Evolutionary conservation across 92 coral and sea anemone species (phyloP).

Genomic region (Porites evermanni): DNA sequence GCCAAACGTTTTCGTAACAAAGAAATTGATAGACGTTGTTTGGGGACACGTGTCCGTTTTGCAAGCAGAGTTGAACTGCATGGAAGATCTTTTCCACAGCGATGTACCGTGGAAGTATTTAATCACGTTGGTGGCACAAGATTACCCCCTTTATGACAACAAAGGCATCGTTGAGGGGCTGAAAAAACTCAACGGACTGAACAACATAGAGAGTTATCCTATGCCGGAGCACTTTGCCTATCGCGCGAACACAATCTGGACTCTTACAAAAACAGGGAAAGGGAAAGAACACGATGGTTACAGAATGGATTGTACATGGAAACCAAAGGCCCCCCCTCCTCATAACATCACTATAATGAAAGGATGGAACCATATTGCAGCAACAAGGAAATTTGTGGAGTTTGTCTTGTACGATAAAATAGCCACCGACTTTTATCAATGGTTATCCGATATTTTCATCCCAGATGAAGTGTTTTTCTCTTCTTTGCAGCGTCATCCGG

Average conservation of each 20-base stretch:
- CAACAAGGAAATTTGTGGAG: conserved; percentile 47
- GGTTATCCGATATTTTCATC: conserved; percentile 46
- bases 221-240: conserved; percentile 13
- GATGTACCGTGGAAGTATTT: conserved; percentile 71
- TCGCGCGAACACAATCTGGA: conserved; percentile 14
- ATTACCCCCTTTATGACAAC: conserved; percentile 76
- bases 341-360: conserved; percentile 49
- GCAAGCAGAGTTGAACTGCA: conserved; percentile 66
- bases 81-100: conserved; percentile 60
- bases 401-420: conserved; percentile 34
- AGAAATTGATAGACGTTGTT: conserved; percentile 34
- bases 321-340: conserved; percentile 43
- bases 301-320: neutral
- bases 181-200: conserved; percentile 47
- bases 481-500: conserved; percentile 54
- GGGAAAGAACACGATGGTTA: conserved; percentile 15
- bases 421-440: conserved; percentile 55
- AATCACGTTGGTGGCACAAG: conserved; percentile 72
- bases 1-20: conserved; percentile 70
- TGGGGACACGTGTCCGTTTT: conserved; percentile 70
- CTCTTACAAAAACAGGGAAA: neutral
- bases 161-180: conserved; percentile 63
- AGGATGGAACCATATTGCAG: conserved; percentile 59
- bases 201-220: conserved; percentile 43
- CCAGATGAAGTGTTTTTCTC: conserved; percentile 65